These are phyloP conservation scores for Sinocyclocheilus anophthalmus DNA, from an alignment of 2,113 vertebrate genomes.

Conservation along the genomic window DNA sequence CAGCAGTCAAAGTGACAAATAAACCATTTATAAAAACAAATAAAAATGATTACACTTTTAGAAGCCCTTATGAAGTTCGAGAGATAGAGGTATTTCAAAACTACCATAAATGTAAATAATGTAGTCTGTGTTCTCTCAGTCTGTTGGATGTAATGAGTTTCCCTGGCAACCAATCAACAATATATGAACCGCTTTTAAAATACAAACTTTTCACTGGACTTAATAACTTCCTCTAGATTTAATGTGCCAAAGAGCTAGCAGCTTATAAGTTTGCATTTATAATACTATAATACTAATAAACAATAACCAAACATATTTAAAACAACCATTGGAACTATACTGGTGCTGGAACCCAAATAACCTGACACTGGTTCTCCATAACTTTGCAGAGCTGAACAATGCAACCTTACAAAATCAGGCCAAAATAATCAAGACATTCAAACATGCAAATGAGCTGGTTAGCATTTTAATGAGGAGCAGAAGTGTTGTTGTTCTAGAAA, in stretches of 20 bases:
- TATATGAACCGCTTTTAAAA: background rate
- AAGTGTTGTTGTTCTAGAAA: conserved; percentile 6
- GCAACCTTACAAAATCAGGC: background rate
- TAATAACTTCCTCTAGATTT: background rate
- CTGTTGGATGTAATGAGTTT: background rate
- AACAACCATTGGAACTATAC: background rate
- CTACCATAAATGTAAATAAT: background rate
- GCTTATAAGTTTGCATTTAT: background rate
- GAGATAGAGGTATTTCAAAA: background rate
- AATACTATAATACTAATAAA: background rate
- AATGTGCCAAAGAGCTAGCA: background rate
- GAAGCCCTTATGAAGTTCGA: background rate
- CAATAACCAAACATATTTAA: background rate
- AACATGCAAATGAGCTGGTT: background rate
- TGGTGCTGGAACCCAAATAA: background rate
- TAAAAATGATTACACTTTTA: background rate
- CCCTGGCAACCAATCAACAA: conserved; percentile 3
- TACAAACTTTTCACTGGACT: background rate
- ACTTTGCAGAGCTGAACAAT: conserved; percentile 3
- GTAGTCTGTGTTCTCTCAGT: background rate
- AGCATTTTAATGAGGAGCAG: conserved; percentile 12
- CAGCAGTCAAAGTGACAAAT: conserved; percentile 10
- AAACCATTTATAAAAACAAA: background rate
- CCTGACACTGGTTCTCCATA: background rate
- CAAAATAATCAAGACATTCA: conserved; percentile 29